These are phyloP conservation scores for Penaeus indicus DNA, from an alignment of 1,140 invertebrate genomes.

Conservation along the genomic window DNA sequence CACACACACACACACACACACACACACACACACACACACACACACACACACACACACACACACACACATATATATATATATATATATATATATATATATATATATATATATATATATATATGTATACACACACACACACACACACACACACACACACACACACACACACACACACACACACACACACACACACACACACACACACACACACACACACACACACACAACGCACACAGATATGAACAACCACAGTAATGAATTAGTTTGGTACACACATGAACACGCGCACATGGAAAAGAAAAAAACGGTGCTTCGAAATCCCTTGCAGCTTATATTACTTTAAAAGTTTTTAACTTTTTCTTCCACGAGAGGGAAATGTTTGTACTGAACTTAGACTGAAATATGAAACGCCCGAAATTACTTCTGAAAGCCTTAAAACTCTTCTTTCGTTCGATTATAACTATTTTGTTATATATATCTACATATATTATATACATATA, in stretches of 20 bases:
- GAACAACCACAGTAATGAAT: background rate
- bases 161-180: background rate
- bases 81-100: background rate
- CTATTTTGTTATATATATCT: background rate
- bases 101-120: background rate
- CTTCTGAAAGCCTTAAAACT: too few species aligned
- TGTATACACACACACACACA: background rate
- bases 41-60: background rate
- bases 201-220: slow-evolving; percentile 10
- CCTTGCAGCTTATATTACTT: too few species aligned
- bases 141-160: background rate
- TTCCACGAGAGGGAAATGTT: too few species aligned
- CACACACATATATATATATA: background rate
- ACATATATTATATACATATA: too few species aligned
- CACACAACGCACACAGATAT: slow-evolving; percentile 4
- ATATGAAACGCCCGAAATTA: too few species aligned
- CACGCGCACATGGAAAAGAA: too few species aligned
- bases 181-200: background rate
- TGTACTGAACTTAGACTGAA: too few species aligned
- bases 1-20: background rate
- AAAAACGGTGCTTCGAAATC: too few species aligned
- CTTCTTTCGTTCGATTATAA: too few species aligned
- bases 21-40: background rate
- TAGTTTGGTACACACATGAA: too few species aligned
- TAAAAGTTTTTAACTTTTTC: too few species aligned